A percentile compares a stretch with the other conserved stretches of the same genome.
phyloP scores from a whole-genome alignment of 2,113 vertebrate genomes.

The Podilymbus podiceps region DNA sequence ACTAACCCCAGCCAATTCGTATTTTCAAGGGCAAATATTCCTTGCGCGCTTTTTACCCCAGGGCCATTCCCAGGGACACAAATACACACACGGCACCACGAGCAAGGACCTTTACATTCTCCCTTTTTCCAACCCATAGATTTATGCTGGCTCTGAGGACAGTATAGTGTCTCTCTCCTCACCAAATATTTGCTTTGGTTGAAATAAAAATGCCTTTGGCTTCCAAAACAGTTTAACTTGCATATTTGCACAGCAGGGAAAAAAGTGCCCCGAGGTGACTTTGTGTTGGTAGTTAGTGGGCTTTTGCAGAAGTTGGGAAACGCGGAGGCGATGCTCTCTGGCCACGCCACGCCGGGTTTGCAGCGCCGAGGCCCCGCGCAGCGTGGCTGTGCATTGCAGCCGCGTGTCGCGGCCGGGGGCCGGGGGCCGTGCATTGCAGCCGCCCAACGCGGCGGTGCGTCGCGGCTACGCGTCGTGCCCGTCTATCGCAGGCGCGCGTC shows the following conservation, averaged over 20 bases:
- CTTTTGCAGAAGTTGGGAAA: not conserved
- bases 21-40: not conserved
- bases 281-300: not conserved
- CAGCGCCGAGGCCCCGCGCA: rapidly evolving
- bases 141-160: not conserved
- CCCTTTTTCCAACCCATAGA: not conserved
- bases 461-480: too few relatives aligned
- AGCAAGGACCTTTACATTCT: not conserved
- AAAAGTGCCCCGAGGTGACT: not conserved
- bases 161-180: not conserved
- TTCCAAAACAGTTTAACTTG: not conserved
- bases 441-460: too few relatives aligned
- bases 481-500: too few relatives aligned
- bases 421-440: too few relatives aligned
- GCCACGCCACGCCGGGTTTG: rapidly evolving
- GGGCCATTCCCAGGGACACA: rapidly evolving
- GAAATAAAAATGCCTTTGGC: not conserved
- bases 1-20: not conserved
- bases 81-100: rapidly evolving
- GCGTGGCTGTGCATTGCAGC: rapidly evolving
- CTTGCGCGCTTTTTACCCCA: not conserved
- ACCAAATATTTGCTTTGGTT: conserved; percentile 30
- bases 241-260: not conserved
- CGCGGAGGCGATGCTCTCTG: not conserved
- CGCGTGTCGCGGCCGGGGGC: too few relatives aligned